These are phyloP conservation scores for Ranitomeya variabilis DNA, from an alignment of 2,113 vertebrate genomes.

Conservation along the genomic window DNA sequence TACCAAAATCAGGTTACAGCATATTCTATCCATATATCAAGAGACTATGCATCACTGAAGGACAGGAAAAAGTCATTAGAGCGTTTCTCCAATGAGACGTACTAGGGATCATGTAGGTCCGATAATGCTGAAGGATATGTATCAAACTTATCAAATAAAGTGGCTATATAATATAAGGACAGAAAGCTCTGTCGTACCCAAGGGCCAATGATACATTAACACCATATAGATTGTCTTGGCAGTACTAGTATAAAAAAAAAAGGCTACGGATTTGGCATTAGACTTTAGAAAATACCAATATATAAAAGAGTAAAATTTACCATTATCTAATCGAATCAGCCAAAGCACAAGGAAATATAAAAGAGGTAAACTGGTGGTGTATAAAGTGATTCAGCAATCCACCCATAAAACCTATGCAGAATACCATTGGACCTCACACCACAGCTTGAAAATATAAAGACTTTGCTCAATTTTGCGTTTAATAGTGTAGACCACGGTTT, in stretches of 20 bases:
- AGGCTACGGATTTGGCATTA: neutral
- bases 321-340: neutral
- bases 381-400: neutral
- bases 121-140: neutral
- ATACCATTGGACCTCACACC: neutral
- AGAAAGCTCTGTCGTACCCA: neutral
- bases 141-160: neutral
- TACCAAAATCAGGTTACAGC: neutral
- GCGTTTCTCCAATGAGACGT: neutral
- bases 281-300: neutral
- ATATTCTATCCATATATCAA: neutral
- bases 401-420: neutral
- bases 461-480: neutral
- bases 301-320: neutral
- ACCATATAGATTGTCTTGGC: neutral
- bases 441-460: neutral
- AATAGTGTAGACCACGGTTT: neutral
- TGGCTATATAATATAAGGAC: neutral
- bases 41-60: neutral
- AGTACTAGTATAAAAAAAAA: neutral
- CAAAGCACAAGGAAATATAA: neutral
- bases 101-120: neutral
- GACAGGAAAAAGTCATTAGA: neutral
- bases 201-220: neutral
- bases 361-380: neutral